Base-by-base conservation (phyloP, 2,888 invertebrate species). In the Melangyna quadrimaculata region DNA sequence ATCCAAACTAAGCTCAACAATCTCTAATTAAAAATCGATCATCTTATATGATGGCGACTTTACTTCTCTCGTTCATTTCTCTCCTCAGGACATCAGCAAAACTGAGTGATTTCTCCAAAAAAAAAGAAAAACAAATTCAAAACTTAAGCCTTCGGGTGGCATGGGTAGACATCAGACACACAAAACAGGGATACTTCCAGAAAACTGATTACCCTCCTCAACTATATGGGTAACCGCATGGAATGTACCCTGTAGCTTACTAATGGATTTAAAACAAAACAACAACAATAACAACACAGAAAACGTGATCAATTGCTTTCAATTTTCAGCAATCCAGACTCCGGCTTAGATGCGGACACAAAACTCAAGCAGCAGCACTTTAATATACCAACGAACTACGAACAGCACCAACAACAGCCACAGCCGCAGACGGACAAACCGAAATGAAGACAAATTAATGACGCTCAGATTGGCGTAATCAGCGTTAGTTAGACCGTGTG, bases 281-380 rank as follows among this genome's bases (percentile, higher is more conserved):
- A 63, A 69, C 32, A 61, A 59, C 37, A 59, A 32, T 19, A 27
- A 59, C 29, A 75, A 24, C 40, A 29, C 32, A 59, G 43, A 78
- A 82, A 83, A 83, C 82, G 82, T 83, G 82, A 83, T 83, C 82
- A 78, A 83, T 79, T 84, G 84, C 84, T 84, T 84, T 84, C 79
- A 79, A 84, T 84, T 84, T 84, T 84, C 71, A 84, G 71, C 67
- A 84, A 74, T 79, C 70, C 78, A 74, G 70, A 48, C 73, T 40
- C 51, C 35, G 29, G 59, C 77, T 57, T 14, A 53, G 29, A 45
- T 9, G 3, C 29, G 45, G 45, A 57, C 65, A 32, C 4, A 48
- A 37, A 75, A 43, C 27, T 51, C 37, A 57, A 19, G 45, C 65
- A 19, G 45, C 65, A 77, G 19, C 43, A 43, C 43, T 29, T 43